phyloP scores from a whole-genome alignment of 2,797 vertebrate genomes.

The Dendrocincla fuliginosa region DNA sequence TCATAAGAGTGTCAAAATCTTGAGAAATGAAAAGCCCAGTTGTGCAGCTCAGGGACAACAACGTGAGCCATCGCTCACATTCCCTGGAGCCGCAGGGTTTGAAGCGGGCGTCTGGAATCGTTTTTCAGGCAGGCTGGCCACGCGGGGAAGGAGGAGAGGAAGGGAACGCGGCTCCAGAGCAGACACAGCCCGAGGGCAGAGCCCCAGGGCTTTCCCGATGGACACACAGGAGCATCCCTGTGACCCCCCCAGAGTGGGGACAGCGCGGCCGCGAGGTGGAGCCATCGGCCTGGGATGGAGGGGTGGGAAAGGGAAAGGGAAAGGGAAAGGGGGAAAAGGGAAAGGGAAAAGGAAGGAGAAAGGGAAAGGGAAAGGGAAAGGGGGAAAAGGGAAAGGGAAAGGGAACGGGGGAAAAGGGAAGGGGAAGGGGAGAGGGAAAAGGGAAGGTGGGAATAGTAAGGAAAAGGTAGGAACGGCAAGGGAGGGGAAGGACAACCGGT shows the following conservation, averaged over 20 bases:
- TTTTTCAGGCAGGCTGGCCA: not conserved
- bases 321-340: not conserved
- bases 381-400: accelerated
- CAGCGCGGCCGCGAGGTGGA: not conserved
- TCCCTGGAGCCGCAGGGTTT: not conserved
- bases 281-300: not conserved
- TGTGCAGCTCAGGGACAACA: not conserved
- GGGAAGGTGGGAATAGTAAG: not conserved
- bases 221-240: too few species aligned
- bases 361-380: too few species aligned
- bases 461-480: not conserved
- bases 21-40: not conserved
- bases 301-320: not conserved
- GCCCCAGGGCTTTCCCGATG: not conserved
- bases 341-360: too few species aligned
- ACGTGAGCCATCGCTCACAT: accelerated
- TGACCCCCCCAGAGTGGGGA: not conserved
- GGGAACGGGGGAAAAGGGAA: too few species aligned
- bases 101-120: accelerated
- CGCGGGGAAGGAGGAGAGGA: not conserved
- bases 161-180: not conserved
- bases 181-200: accelerated
- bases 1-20: not conserved
- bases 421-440: not conserved
- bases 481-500: not conserved